A percentile compares a stretch with the other conserved stretches of the same genome.
Evolutionary conservation across 2,113 vertebrate species (phyloP).

Genomic region (mouse (Mus musculus)): DNA sequence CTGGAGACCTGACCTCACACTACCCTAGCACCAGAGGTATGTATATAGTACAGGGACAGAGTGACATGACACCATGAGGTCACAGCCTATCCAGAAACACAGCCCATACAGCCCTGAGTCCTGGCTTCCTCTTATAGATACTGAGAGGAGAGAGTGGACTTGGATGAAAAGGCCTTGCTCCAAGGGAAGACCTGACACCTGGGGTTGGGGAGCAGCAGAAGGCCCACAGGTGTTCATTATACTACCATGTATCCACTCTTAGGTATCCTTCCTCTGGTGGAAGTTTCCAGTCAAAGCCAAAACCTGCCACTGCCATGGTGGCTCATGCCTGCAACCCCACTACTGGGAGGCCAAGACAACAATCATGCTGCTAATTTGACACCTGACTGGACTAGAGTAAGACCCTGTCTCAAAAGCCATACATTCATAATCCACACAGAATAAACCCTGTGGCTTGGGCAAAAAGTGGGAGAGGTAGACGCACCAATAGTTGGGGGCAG

Average conservation of each 20-base stretch:
- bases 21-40: background rate
- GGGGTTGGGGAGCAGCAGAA: fast-evolving
- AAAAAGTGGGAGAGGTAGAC: background rate
- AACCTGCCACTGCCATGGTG: background rate
- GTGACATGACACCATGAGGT: too few species aligned
- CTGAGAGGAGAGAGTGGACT: background rate
- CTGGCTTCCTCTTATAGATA: conserved; percentile 53
- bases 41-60: background rate
- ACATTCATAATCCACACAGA: background rate
- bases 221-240: fast-evolving
- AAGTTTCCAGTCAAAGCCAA: background rate
- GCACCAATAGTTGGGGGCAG: conserved; percentile 98
- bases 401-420: background rate
- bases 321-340: background rate
- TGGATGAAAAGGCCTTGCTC: background rate
- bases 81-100: fast-evolving
- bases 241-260: fast-evolving
- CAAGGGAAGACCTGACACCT: fast-evolving
- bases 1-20: background rate
- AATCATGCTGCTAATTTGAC: background rate
- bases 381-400: background rate
- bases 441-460: background rate
- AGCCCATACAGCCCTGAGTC: too few species aligned
- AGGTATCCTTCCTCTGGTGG: background rate
- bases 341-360: background rate